Conservation (phyloP, 2,888 invertebrate species). For the Trilocha varians region DNA sequence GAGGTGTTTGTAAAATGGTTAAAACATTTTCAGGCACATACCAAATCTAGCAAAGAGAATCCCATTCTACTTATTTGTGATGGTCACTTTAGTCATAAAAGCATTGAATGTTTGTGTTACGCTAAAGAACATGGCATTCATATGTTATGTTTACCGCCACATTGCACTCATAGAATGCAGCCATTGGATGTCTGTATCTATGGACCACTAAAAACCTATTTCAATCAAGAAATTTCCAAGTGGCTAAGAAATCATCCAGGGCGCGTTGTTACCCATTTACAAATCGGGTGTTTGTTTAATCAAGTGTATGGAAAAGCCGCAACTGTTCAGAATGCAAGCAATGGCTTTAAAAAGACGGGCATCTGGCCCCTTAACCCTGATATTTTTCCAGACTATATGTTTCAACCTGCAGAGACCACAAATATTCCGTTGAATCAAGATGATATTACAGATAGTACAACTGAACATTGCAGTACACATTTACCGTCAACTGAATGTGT, state of each 20-base stretch:
- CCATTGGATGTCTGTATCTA: constrained; percentile 27
- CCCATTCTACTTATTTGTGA: no score
- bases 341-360: constrained; percentile 14
- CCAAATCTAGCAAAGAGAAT: no score
- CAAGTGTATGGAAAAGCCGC: constrained; percentile 21
- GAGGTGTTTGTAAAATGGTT: no score
- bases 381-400: constrained; percentile 13
- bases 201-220: constrained; percentile 24
- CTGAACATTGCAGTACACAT: no score
- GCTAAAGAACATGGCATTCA: no score
- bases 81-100: no score
- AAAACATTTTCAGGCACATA: no score
- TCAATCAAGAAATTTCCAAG: constrained; percentile 20
- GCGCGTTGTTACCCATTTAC: constrained; percentile 21
- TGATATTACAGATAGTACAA: no score
- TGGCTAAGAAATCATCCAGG: constrained; percentile 25
- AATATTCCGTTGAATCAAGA: no score
- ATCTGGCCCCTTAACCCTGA: constrained; percentile 13
- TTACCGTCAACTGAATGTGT: no score
- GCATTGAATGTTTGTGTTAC: no score
- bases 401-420: constrained; percentile 10
- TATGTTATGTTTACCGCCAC: no score
- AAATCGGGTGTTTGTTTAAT: constrained; percentile 21
- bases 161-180: constrained; percentile 26
- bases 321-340: constrained; percentile 14